These are phyloP conservation scores for Cryptocheilus praepositus DNA, from an alignment of 2,888 invertebrate species.

Conservation along the genomic window DNA sequence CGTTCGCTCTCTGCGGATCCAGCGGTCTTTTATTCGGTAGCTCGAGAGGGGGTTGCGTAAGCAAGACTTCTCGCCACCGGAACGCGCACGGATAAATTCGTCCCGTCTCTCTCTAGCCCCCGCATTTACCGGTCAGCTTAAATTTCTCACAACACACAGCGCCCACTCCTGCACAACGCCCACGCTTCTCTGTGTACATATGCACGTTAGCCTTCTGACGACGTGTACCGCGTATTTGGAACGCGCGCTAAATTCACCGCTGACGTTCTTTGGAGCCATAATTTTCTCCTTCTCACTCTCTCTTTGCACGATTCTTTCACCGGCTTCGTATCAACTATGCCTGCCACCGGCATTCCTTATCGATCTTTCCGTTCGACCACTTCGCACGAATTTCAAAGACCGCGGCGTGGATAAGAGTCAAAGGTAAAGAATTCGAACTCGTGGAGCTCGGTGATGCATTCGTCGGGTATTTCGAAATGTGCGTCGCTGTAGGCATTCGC, in stretches of 20 bases:
- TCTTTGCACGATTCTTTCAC: not conserved
- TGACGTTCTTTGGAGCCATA: constrained; percentile 30
- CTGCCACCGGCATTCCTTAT: constrained; percentile 29
- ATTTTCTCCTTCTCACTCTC: constrained; percentile 4
- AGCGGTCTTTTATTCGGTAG: constrained; percentile 5
- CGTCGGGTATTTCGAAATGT: constrained; percentile 15
- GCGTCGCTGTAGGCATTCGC: too few species aligned
- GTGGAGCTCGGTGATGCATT: too few species aligned
- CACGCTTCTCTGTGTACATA: constrained; percentile 29
- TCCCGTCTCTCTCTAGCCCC: not conserved
- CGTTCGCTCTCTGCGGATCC: not conserved
- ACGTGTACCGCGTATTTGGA: constrained; percentile 14
- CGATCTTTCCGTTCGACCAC: too few species aligned
- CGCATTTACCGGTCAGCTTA: not conserved
- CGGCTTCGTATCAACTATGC: constrained; percentile 31
- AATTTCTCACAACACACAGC: not conserved
- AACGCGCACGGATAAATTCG: not conserved
- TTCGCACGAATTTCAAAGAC: constrained; percentile 14
- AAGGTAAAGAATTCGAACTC: too few species aligned
- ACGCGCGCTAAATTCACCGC: constrained; percentile 21
- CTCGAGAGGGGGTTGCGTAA: constrained; percentile 6
- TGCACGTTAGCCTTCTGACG: too few species aligned
- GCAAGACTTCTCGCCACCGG: not conserved
- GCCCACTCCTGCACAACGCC: constrained; percentile 9
- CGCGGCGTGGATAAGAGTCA: too few species aligned